Evolutionary conservation across 1,140 invertebrate species (phyloP), one percentile per base, ranked within the genome.

Genomic region (Stegodyphus dumicola): DNA sequence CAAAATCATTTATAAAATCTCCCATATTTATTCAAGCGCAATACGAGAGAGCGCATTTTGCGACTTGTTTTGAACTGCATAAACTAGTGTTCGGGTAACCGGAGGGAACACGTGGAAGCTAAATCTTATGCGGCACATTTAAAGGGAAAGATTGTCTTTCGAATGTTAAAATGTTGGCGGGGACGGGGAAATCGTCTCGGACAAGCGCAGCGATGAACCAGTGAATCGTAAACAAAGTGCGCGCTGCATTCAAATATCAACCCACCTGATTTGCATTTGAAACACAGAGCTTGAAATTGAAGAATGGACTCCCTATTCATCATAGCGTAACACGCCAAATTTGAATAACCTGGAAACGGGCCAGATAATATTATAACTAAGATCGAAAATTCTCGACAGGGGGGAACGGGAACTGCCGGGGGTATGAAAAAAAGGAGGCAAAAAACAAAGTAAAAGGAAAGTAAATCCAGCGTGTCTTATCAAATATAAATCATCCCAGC

Each of bases 321-420:
- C 84, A 77, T 77, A 53, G 76, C 75, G 75, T 54, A 85, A 73
- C 84, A 78, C 84, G 66, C 84, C 76, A 78, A 85, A 85, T 85
- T 85, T 85, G 84, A 85, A 85, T 85, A 85, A 85, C 74, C 84
- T 85, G 84, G 84, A 77, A 73, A 70, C 54, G 66, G 75, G 52
- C 84, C 84, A 85, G 84, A 85, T 85, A 85, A 85, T 85, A 85
- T 85, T 85, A 85, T 77, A 85, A 85, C 84, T 85, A 85, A 85
- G 84, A 85, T 85, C 74, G 76, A 78, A 84, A 84, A 84, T 81
- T 81, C 79, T 74, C 79, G 78, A 80, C 79, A 66, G 60, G 69
- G 48, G 75, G 60, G 48, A 54, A 18, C 17, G 60, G 75, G 54
- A 10, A 9, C 9, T 33, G 71, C 51, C n/a, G 10, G 54, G 10